A percentile compares a stretch with the other conserved stretches of the same genome.
Conservation (phyloP, 2,797 vertebrate genomes). For the Rhincodon typus region DNA sequence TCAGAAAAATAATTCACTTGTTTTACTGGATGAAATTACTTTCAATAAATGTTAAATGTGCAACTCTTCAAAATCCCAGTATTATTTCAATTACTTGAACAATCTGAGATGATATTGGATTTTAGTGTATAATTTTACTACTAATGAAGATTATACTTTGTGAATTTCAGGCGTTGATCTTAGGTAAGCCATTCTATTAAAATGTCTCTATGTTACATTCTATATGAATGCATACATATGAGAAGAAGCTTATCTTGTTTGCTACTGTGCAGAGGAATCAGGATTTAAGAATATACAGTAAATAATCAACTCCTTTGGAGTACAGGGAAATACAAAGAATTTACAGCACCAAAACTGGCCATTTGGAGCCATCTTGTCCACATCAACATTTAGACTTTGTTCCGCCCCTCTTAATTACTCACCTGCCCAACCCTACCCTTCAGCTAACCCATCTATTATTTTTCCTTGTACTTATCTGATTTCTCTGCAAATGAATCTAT, state of each 20-base stretch:
- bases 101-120: neutral
- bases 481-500: neutral
- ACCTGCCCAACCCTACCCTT: neutral
- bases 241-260: neutral
- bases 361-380: neutral
- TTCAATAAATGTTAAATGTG: neutral
- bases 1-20: conserved; percentile 18
- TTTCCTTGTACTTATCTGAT: neutral
- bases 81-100: neutral
- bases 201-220: neutral
- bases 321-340: neutral
- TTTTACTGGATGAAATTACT: neutral
- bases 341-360: neutral
- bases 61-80: neutral
- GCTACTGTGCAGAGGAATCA: neutral
- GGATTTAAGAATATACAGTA: too few relatives aligned
- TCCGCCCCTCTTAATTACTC: too few relatives aligned
- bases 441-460: neutral
- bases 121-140: neutral
- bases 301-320: neutral
- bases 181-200: neutral
- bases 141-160: neutral
- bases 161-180: neutral
- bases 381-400: neutral
- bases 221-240: neutral